Evolutionary conservation across 2,113 vertebrate genomes (phyloP), one percentile per base, ranked within the genome.

Genomic region (Elephas maximus): DNA sequence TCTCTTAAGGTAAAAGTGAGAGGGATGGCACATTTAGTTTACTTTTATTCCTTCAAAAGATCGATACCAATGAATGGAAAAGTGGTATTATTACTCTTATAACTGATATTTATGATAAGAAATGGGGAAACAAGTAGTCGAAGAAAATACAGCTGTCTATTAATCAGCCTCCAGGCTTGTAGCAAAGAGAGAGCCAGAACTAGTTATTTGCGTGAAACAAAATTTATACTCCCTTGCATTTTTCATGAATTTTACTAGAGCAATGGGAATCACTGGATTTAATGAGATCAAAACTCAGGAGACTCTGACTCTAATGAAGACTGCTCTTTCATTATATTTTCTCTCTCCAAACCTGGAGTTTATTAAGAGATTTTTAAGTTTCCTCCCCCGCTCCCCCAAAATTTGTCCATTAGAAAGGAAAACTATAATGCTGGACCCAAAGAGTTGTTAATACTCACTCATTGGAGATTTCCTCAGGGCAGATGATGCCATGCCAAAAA

Each of bases 381-480:
- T 44, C 92, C n/a, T 9, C 37, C 73, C 24, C 3, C 37, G 2
- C n/a, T 85, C 20, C 44, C 92, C n/a, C 2, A 62, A 92, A 92
- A 37, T 91, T 92, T 96, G n/a, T 88, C 20, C 28, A 78, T 28
- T 79, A 92, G 53, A 69, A 77, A 67, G 65, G 30, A 96, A 45
- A 96, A 96, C 60, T 90, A 83, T 8, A 86, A 95, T 73, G 63
- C 48, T 95, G 57, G 77, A 83, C 95, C 85, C 97, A 97, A 95
- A 97, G 65, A 96, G 37, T 53, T 74, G 37, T 53, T 74, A 96
- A 45, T 88, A 98, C 99, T 98, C 99, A 99, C 99, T 99, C 99
- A 99, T 99, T 96, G 99, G 99, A 8, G 99, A 99, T 99, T 99
- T 99, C 98, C 99, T 99, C 98, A 99, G 98, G 96, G 98, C 99